Base-by-base conservation (phyloP, 2,797 vertebrate genomes). In the Silurus aristotelis region DNA sequence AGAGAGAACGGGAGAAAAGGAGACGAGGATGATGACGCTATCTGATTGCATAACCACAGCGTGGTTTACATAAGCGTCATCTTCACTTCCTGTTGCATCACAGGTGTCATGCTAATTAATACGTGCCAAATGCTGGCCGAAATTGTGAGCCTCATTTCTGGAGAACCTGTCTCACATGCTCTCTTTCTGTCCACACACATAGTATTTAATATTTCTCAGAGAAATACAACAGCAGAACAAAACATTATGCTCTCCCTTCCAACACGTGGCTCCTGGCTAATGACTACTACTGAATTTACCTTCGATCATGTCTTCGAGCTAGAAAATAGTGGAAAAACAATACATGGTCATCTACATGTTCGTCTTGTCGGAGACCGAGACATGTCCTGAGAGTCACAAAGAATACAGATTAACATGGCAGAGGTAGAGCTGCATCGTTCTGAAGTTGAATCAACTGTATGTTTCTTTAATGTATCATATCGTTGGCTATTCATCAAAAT, bases 41-140 rank as follows among this genome's bases (percentile, higher is more conserved):
- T 82, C 48, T 75, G 38, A 83, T 89, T 91, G 88, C 85, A 82
- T 90, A 91, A 91, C 83, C 52, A 81, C 87, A 89, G 90, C 86
- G 87, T 87, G 82, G 78, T 84, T 90, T 92, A 91, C 84, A 86
- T 91, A 89, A 91, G 86, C 60, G 84, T 89, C 73, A 31, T 86
- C 82, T 89, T 79, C 68, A 88, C 86, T 89, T 90, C 87, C 89
- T 90, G 82, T 90, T 90, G 86, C 89, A 89, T 88, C 89, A 89
- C 80, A 87, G 48, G 80, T 83, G 87, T 84, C 78, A 88, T 68
- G 67, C 78, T 87, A 91, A 90, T 89, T 87, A 70, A 83, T 87
- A 60, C 66, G 81, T 75, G 73, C 56, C 64, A 87, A 83, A 80
- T 64, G 19, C 1, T 87, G 83, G 15, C 79, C 76, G 31, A 80